Evolutionary conservation across 2,797 vertebrate species (phyloP).

Genomic region (Crocodylus rhombifer): DNA sequence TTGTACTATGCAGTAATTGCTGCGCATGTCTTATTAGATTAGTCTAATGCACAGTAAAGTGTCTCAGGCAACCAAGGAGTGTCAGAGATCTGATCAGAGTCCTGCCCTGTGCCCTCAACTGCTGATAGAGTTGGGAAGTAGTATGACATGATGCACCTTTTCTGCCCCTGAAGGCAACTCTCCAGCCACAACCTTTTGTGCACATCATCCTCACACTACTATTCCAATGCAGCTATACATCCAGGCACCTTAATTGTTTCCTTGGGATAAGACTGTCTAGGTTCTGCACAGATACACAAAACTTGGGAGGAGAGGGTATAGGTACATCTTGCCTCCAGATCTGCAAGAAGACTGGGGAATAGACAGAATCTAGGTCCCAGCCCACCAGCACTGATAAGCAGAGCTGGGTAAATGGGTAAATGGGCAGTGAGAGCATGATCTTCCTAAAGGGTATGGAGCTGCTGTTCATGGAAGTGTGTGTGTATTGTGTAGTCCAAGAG

Average conservation of each 20-base stretch:
- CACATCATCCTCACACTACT: background rate
- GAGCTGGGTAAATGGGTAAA: background rate
- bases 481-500: background rate
- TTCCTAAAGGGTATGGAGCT: constrained; percentile 7
- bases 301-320: background rate
- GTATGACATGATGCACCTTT: no score
- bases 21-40: no score
- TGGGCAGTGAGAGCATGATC: background rate
- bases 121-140: no score
- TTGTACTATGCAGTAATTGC: no score
- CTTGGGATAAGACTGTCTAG: background rate
- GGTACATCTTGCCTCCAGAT: no score
- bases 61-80: background rate
- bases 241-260: background rate
- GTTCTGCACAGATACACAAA: background rate
- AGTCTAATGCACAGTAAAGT: no score
- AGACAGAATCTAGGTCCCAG: background rate
- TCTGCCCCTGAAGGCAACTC: background rate
- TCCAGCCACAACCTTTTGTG: no score
- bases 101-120: no score
- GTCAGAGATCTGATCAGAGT: background rate
- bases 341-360: background rate
- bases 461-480: background rate
- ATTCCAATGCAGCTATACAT: constrained; percentile 1
- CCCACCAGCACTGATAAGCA: background rate